Evolutionary conservation across 2,113 vertebrate species (phyloP), one percentile per base, ranked within the genome.

Genomic region (Oryzias woworae): DNA sequence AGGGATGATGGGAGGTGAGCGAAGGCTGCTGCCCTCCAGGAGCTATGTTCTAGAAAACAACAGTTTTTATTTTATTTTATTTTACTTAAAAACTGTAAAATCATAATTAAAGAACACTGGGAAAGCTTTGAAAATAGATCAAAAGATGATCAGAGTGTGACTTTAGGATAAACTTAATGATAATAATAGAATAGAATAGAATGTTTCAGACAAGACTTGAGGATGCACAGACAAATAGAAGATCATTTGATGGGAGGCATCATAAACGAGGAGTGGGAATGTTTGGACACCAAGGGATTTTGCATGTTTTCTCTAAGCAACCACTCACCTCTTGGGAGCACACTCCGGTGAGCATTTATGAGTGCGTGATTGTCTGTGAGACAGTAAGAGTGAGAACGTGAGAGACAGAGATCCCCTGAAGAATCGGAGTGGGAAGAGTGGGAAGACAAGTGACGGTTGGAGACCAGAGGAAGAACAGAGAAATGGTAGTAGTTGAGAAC

Each of bases 231-330:
- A 14, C 46, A 49, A 31, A 0, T 47, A 50, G 4, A 20, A 43
- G 36, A 66, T 51, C 23, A 20, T 0, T 0, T 47, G 53, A 69
- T 22, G 14, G 56, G 60, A 59, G 41, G 62, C 12, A 55, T 17
- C 62, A 36, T 62, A 62, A 85, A 42, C 59, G 66, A 71, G 65
- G 56, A 36, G 36, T 66, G 71, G 75, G 58, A 53, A 63, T 56
- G 36, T 80, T 73, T 71, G 61, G 77, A 77, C 82, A 81, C 69
- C 62, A 14, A 71, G 75, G 73, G 84, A 41, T 77, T 68, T 63
- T 81, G 69, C 75, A 36, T 36, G 20, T 43, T 75, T 50, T 17
- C 82, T 77, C 66, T 24, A 58, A 60, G 65, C 77, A 85, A 84
- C 77, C 12, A 55, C 46, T 76, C 24, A 52, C 48, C 76, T 75